Percentiles rank a stretch among this genome's conserved stretches.
phyloP scores from a whole-genome alignment of 2,113 vertebrate genomes.

The Falco punctatus region DNA sequence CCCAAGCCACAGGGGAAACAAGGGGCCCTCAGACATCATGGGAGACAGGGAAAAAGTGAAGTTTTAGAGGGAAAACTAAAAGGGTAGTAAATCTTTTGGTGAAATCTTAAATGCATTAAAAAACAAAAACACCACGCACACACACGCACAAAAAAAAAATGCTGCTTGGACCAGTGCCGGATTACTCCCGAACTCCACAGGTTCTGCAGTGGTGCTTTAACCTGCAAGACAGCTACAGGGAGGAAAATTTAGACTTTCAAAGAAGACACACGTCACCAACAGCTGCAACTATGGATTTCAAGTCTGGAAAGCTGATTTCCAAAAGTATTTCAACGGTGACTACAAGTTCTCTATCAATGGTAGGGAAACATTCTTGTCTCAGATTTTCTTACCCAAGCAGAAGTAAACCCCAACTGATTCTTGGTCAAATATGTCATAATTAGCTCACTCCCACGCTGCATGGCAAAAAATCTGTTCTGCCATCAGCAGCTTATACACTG shows the following conservation, averaged over 20 bases:
- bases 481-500: background rate
- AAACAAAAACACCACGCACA: no score
- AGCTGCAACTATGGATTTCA: background rate
- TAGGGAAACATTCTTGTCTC: background rate
- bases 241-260: background rate
- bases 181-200: background rate
- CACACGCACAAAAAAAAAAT: no score
- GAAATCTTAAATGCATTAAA: no score
- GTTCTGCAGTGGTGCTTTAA: background rate
- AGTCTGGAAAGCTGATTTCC: background rate
- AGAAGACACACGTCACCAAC: background rate
- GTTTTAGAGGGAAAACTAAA: background rate
- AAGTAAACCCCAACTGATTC: slow-evolving; percentile 20
- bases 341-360: background rate
- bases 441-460: background rate
- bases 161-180: background rate
- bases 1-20: background rate
- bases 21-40: background rate
- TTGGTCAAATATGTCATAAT: slow-evolving; percentile 35
- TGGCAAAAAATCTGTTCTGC: background rate
- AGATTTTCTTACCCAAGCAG: background rate
- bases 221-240: background rate
- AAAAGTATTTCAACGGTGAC: background rate
- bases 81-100: background rate
- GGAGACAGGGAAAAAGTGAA: background rate